phyloP scores from a whole-genome alignment of 1,140 invertebrate species.

The Anadara kagoshimensis region DNA sequence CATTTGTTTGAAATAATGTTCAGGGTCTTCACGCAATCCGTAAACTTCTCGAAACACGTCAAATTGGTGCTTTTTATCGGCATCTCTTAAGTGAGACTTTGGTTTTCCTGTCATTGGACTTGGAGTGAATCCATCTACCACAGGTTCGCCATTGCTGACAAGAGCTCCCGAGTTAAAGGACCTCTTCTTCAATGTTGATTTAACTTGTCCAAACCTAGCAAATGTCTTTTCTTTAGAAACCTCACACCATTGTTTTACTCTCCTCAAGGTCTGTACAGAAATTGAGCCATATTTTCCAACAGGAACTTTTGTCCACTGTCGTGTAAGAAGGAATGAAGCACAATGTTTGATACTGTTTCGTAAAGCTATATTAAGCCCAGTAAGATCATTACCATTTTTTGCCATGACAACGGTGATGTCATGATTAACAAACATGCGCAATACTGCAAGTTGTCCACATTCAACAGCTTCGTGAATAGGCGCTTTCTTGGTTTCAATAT shows the following conservation, averaged over 20 bases:
- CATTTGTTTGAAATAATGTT: slow-evolving; percentile 60
- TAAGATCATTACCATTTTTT: slow-evolving; percentile 66
- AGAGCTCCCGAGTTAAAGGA: slow-evolving; percentile 57
- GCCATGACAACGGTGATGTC: slow-evolving; percentile 68
- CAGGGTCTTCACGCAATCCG: slow-evolving; percentile 48
- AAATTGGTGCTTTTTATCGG: slow-evolving; percentile 30
- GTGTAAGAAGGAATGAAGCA: slow-evolving; percentile 70
- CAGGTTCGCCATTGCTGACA: slow-evolving; percentile 62
- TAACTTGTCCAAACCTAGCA: slow-evolving; percentile 58
- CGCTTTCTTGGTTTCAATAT: slow-evolving; percentile 65
- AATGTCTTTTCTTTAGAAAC: slow-evolving; percentile 64
- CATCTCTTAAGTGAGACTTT: slow-evolving; percentile 42
- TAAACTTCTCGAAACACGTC: slow-evolving; percentile 34
- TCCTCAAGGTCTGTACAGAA: slow-evolving; percentile 62
- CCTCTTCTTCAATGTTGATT: slow-evolving; percentile 64
- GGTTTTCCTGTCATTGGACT: slow-evolving; percentile 68
- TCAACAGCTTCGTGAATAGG: slow-evolving; percentile 70
- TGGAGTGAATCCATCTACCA: slow-evolving; percentile 63
- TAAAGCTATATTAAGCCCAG: slow-evolving; percentile 69
- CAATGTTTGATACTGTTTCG: slow-evolving; percentile 64
- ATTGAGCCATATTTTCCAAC: slow-evolving; percentile 61
- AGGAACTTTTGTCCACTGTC: slow-evolving; percentile 70
- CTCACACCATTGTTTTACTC: slow-evolving; percentile 69
- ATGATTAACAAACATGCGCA: slow-evolving; percentile 69
- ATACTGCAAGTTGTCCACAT: slow-evolving; percentile 64